These are phyloP conservation scores for Actenoides lindsayi DNA, from an alignment of 2,113 vertebrate species.

Conservation along the genomic window DNA sequence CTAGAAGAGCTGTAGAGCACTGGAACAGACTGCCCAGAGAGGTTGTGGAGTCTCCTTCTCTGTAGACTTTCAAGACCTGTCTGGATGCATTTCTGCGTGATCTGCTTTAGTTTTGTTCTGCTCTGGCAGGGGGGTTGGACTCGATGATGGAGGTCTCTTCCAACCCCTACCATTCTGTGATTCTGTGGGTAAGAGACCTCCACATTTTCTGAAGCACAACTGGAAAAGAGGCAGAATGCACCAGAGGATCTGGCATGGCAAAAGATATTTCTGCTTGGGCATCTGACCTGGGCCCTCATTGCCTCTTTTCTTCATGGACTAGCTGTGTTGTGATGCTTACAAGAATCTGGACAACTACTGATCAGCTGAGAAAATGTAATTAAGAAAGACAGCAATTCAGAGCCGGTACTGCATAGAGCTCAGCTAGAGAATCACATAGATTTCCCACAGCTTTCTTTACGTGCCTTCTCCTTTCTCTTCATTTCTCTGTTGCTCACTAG, in stretches of 20 bases:
- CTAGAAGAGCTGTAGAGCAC: too few species aligned
- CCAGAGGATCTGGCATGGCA: neutral
- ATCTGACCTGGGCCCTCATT: fast-evolving
- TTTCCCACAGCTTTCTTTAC: neutral
- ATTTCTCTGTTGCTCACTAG: neutral
- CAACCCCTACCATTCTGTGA: too few species aligned
- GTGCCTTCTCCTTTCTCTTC: neutral
- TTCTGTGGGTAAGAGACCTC: neutral
- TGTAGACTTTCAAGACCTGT: too few species aligned
- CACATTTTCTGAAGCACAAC: neutral
- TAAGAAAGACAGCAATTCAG: neutral
- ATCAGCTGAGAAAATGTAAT: neutral
- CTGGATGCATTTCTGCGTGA: too few species aligned
- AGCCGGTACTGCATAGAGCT: neutral
- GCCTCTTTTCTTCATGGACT: neutral
- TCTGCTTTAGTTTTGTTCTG: too few species aligned
- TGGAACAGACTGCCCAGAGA: too few species aligned
- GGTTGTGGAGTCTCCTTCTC: too few species aligned
- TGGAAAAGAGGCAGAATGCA: neutral
- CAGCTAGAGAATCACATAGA: neutral
- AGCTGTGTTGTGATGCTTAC: neutral
- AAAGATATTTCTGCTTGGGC: neutral
- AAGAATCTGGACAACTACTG: neutral
- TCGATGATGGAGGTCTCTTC: too few species aligned
- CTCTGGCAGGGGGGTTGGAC: too few species aligned